Evolutionary conservation across 2,113 vertebrate species (phyloP), one percentile per base, ranked within the genome.

Genomic region (Panthera tigris): DNA sequence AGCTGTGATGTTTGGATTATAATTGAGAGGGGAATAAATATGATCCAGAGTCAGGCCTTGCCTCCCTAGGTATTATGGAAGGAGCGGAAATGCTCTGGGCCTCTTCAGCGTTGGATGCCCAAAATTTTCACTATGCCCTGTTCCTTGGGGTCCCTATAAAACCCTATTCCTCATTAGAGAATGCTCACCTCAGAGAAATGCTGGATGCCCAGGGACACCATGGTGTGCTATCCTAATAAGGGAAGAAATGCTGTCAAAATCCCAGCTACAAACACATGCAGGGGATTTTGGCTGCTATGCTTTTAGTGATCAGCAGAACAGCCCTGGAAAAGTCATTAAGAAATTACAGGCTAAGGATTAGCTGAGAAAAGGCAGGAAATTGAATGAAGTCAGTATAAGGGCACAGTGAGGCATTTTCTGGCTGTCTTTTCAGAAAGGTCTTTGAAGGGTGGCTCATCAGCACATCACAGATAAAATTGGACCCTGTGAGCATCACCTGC

Each of bases 281-380:
- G 78, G 78, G n/a, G 7, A 76, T 84, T 29, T 93, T 55, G 81
- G 92, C 92, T 50, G 89, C 55, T 73, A 4, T n/a, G 45, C 74
- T 84, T 87, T 91, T 41, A 84, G 76, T 10, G 8, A 88, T 81
- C 94, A 82, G 82, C 27, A 76, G 63, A 95, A 52, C 4, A 81
- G 41, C 41, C 21, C n/a, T 23, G 41, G 71, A 55, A 93, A 82
- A 93, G 76, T 90, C 84, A 97, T 96, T 95, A 98, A 86, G 92
- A 94, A 96, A 97, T 97, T 96, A 96, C 50, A 91, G 71, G 71
- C 92, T 95, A 57, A 89, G 45, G 86, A 96, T 97, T 89, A 97
- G 92, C 94, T 91, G 86, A 57, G 61, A 81, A 98, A 93, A 81
- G 57, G 89, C 89, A 91, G 81, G 86, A 76, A 88, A 96, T 96